Evolutionary conservation across 2,888 invertebrate genomes (phyloP).

Genomic region (Disparrhopalites patrizii): DNA sequence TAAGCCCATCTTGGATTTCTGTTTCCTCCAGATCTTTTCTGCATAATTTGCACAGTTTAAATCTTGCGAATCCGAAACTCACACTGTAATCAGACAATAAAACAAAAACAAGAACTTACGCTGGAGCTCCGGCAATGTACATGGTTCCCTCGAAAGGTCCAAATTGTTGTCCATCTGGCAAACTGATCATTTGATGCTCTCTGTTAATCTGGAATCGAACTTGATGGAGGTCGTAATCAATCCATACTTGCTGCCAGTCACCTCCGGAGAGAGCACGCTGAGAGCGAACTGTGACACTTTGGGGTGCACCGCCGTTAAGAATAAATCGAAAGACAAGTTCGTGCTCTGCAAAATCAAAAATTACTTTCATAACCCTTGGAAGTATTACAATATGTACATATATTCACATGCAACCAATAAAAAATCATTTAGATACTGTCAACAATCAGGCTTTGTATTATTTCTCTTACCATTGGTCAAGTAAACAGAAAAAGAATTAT

Average conservation of each 20-base stretch:
- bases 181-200: conserved; percentile 73
- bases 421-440: no score
- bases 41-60: background rate
- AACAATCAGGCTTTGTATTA: no score
- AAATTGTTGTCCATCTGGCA: conserved; percentile 79
- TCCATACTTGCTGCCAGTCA: conserved; percentile 91
- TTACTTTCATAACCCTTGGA: no score
- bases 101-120: conserved; percentile 59
- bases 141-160: conserved; percentile 89
- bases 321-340: conserved; percentile 86
- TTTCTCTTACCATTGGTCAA: conserved; percentile 64
- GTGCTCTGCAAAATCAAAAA: conserved; percentile 60
- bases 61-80: no score
- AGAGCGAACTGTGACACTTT: conserved; percentile 77
- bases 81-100: no score
- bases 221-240: conserved; percentile 90
- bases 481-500: conserved; percentile 88
- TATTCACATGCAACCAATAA: no score
- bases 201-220: conserved; percentile 89
- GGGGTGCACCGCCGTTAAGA: conserved; percentile 74
- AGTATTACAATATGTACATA: no score
- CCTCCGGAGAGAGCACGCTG: conserved; percentile 79
- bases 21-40: conserved; percentile 30
- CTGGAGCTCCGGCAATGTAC: conserved; percentile 89
- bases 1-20: conserved; percentile 82